Conservation (phyloP, 2,113 vertebrate genomes). For the Pomatorhinus ruficollis region DNA sequence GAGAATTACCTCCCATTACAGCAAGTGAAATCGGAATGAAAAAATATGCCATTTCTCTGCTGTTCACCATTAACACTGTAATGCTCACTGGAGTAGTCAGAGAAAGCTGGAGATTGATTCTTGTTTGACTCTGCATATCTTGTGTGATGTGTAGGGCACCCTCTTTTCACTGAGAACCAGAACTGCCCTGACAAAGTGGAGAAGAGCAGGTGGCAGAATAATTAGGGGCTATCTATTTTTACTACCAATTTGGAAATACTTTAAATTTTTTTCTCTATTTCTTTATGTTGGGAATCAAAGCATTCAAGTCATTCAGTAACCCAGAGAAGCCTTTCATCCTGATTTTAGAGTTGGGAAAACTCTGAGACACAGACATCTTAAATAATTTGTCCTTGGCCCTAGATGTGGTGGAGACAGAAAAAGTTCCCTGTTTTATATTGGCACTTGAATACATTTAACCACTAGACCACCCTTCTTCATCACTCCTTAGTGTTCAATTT, state of each 20-base stretch:
- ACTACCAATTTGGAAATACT: background rate
- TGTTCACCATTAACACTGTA: background rate
- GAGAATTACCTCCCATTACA: background rate
- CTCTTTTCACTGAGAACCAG: background rate
- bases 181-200: background rate
- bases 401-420: background rate
- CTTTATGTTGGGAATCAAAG: background rate
- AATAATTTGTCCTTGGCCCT: background rate
- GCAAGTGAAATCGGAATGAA: background rate
- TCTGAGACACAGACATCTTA: background rate
- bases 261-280: background rate
- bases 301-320: background rate
- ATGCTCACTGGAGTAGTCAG: background rate
- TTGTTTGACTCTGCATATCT: background rate
- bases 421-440: background rate
- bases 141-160: background rate
- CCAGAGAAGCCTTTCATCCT: background rate
- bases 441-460: background rate
- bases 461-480: background rate
- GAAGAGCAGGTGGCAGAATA: background rate
- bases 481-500: background rate
- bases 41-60: background rate
- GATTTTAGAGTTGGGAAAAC: background rate
- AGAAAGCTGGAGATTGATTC: background rate
- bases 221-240: background rate